Evolutionary conservation across 64 coral and sea anemone species (phyloP).

Genomic region (Montipora cactus): DNA sequence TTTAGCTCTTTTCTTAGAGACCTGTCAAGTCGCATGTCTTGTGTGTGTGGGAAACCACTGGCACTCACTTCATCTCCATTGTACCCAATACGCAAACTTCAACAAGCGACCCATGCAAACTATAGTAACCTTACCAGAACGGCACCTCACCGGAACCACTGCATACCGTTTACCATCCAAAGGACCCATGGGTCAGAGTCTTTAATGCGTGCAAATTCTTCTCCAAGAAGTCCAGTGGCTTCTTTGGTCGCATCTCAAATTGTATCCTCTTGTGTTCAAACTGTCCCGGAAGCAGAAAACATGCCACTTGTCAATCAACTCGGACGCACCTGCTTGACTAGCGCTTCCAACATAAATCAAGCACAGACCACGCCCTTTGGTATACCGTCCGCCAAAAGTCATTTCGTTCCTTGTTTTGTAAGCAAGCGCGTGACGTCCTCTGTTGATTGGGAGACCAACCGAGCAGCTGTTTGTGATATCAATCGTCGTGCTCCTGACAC

Average conservation of each 20-base stretch:
- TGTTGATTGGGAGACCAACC: neutral
- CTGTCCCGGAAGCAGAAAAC: too few species aligned
- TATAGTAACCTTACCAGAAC: conserved; percentile 71
- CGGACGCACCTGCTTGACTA: neutral
- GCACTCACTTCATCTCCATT: conserved; percentile 65
- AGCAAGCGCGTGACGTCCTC: neutral
- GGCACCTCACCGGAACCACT: conserved; percentile 63
- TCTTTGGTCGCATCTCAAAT: neutral
- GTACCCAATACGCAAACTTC: conserved; percentile 62
- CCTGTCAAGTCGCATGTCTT: conserved; percentile 68
- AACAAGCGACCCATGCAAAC: conserved; percentile 52
- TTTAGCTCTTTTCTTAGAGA: conserved; percentile 78
- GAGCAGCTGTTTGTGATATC: neutral
- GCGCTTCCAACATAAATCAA: neutral
- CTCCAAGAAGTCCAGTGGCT: too few species aligned
- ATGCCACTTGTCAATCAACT: neutral
- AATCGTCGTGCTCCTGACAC: neutral
- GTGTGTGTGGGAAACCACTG: conserved; percentile 59
- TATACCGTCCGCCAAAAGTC: neutral
- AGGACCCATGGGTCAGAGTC: neutral
- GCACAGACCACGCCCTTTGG: neutral
- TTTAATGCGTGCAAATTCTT: neutral
- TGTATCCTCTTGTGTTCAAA: neutral
- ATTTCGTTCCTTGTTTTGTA: conserved; percentile 17
- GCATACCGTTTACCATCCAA: conserved; percentile 48